These are phyloP conservation scores for Chromobotia macracanthus DNA, from an alignment of 2,797 vertebrate species.

Conservation along the genomic window DNA sequence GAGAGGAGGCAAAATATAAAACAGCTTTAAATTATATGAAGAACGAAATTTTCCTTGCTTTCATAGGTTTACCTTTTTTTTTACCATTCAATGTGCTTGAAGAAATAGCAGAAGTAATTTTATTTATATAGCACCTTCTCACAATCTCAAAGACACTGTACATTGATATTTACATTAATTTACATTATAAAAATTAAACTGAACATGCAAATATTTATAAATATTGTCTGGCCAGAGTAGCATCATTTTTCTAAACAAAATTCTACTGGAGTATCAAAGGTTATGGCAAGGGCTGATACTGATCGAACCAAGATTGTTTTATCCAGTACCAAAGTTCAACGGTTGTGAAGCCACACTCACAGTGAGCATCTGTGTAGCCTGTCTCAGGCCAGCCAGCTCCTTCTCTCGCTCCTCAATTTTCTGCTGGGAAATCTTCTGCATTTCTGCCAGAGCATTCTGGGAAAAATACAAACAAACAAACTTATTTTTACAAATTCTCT, in stretches of 20 bases:
- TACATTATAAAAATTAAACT: too few relatives aligned
- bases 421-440: slow-evolving; percentile 70
- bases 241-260: not conserved
- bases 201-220: too few relatives aligned
- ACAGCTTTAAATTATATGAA: not conserved
- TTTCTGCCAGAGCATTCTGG: slow-evolving; percentile 71
- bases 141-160: too few relatives aligned
- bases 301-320: not conserved
- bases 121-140: too few relatives aligned
- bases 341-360: slow-evolving; percentile 64
- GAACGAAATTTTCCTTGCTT: not conserved
- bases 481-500: not conserved
- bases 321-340: not conserved
- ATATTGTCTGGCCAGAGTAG: not conserved
- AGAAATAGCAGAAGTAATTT: too few relatives aligned
- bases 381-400: slow-evolving; percentile 73
- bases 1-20: not conserved
- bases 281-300: not conserved
- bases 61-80: too few relatives aligned
- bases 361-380: slow-evolving; percentile 71
- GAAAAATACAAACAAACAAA: not conserved
- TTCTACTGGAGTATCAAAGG: not conserved
- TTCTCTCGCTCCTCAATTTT: slow-evolving; percentile 74
- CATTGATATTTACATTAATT: too few relatives aligned
- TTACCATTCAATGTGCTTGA: too few relatives aligned